Percentiles rank a stretch among this genome's conserved stretches.
phyloP scores from a whole-genome alignment of 2,113 vertebrate species.

The Jaculus jaculus region DNA sequence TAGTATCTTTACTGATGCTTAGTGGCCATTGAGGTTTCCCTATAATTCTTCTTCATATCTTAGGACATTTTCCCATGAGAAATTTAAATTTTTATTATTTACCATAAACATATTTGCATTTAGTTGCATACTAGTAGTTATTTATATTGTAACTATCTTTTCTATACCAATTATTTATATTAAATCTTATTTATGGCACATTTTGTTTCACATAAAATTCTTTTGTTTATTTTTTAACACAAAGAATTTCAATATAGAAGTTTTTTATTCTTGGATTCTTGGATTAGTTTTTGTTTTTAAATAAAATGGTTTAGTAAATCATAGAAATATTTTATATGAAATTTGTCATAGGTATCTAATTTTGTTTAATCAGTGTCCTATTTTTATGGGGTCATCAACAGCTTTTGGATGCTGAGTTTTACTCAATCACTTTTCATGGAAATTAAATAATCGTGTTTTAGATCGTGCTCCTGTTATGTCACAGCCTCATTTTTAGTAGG shows the following conservation, averaged over 20 bases:
- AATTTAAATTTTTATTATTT: neutral
- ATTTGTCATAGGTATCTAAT: neutral
- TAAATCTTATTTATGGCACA: neutral
- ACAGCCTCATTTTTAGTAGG: neutral
- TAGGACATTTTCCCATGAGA: neutral
- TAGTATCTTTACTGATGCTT: neutral
- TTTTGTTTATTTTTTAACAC: constrained; percentile 2
- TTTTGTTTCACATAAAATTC: neutral
- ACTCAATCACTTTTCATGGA: neutral
- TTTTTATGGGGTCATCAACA: neutral
- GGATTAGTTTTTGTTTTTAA: neutral
- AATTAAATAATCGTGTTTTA: neutral
- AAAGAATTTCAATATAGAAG: neutral
- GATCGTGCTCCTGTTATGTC: neutral
- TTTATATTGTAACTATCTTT: neutral
- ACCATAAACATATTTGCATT: neutral
- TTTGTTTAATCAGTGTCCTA: neutral
- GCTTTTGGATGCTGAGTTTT: neutral
- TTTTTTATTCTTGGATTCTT: neutral
- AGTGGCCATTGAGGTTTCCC: neutral
- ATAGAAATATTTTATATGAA: neutral
- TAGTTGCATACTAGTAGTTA: neutral
- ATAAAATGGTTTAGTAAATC: neutral
- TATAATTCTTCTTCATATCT: neutral
- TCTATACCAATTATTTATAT: neutral